Evolutionary conservation across 1,140 invertebrate genomes (phyloP).

Genomic region (Macrobrachium nipponense): DNA sequence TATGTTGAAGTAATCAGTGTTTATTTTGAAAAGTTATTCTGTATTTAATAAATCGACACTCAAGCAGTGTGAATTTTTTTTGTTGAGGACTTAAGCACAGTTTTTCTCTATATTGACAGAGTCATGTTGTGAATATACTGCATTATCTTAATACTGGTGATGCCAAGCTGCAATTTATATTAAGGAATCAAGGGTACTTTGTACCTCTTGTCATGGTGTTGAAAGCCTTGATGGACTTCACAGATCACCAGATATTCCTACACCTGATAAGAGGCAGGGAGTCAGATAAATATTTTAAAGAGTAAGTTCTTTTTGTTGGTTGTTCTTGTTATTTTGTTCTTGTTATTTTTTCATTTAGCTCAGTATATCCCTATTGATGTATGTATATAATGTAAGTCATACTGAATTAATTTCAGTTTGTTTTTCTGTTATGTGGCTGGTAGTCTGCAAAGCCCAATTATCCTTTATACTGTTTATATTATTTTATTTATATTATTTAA

Average conservation of each 20-base stretch:
- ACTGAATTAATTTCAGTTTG: not conserved
- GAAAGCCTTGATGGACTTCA: conserved; percentile 84
- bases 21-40: no score
- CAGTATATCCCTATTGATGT: not conserved
- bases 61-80: no score
- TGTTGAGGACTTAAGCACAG: not conserved
- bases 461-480: no score
- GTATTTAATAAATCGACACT: no score
- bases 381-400: not conserved
- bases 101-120: not conserved
- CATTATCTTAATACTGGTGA: conserved; percentile 92
- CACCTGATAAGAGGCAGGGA: conserved; percentile 83
- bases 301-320: conserved; percentile 71
- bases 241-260: conserved; percentile 86
- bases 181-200: conserved; percentile 84
- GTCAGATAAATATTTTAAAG: conserved; percentile 83
- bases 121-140: conserved; percentile 79
- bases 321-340: no score
- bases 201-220: conserved; percentile 87
- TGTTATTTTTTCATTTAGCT: no score
- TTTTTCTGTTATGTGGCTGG: not conserved
- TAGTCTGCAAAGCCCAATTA: no score
- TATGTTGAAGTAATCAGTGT: no score
- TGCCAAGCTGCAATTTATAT: conserved; percentile 86
- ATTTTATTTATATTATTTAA: no score